phyloP scores from a whole-genome alignment of 2,797 vertebrate genomes.

The Sebastes hubbsi region DNA sequence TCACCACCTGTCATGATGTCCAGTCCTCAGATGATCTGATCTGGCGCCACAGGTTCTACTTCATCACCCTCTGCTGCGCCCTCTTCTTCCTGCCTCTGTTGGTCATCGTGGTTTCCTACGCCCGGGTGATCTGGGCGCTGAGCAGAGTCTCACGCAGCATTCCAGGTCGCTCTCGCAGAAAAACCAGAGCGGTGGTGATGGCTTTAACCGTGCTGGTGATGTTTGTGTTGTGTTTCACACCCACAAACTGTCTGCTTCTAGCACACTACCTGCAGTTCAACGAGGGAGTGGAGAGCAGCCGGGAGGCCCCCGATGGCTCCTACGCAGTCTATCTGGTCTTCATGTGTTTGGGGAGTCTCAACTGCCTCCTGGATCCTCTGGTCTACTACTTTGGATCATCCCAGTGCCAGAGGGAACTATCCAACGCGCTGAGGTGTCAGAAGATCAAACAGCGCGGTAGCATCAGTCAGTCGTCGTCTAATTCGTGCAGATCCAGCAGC shows the following conservation, averaged over 20 bases:
- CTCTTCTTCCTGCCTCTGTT: constrained; percentile 88
- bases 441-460: constrained; percentile 20
- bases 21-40: constrained; percentile 47
- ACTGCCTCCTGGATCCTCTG: constrained; percentile 90
- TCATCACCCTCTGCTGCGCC: constrained; percentile 80
- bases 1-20: constrained; percentile 91
- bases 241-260: constrained; percentile 88
- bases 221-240: constrained; percentile 90
- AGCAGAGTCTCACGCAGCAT: constrained; percentile 41
- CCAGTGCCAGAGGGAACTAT: constrained; percentile 88
- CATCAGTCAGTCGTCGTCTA: constrained; percentile 40
- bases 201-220: constrained; percentile 85
- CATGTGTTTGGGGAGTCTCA: constrained; percentile 89
- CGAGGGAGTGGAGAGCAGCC: rapidly evolving
- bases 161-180: constrained; percentile 73
- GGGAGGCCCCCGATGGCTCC: constrained; percentile 70
- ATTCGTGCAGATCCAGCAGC: constrained; percentile 71
- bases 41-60: constrained; percentile 78
- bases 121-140: constrained; percentile 84
- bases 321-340: constrained; percentile 89
- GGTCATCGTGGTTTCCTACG: constrained; percentile 85
- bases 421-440: constrained; percentile 76
- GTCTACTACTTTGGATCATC: constrained; percentile 94
- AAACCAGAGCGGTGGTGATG: constrained; percentile 84
- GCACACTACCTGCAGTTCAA: constrained; percentile 82